Evolutionary conservation across 2,113 vertebrate genomes (phyloP).

Genomic region (Erpornis zantholeuca): DNA sequence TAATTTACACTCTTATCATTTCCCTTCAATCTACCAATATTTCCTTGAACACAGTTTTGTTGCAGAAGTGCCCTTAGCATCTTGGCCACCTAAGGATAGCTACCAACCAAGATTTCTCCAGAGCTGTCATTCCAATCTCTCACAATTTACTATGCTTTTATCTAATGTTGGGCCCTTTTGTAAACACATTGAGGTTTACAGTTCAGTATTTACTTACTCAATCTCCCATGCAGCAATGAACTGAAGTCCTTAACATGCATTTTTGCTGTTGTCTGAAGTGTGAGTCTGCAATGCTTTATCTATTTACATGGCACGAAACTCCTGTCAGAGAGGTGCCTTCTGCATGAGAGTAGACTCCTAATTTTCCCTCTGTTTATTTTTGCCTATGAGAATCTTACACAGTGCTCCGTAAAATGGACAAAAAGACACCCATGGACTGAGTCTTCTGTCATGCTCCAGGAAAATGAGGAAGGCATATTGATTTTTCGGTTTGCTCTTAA

Average conservation of each 20-base stretch:
- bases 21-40: neutral
- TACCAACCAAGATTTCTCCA: neutral
- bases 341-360: neutral
- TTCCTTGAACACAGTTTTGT: neutral
- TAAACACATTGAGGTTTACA: neutral
- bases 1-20: neutral
- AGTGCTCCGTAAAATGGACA: neutral
- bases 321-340: neutral
- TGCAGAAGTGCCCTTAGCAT: neutral
- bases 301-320: neutral
- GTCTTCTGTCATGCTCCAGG: neutral
- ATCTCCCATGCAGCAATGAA: neutral
- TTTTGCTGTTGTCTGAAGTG: neutral
- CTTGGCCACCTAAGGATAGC: neutral
- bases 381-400: neutral
- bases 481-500: slow-evolving; percentile 8
- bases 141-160: neutral
- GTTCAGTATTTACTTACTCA: neutral
- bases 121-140: neutral
- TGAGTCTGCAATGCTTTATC: neutral
- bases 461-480: slow-evolving; percentile 30
- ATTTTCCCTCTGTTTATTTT: neutral
- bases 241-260: neutral
- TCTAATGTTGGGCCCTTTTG: neutral
- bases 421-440: neutral